These are phyloP conservation scores for Botrylloides violaceus DNA, from an alignment of 23 tunicate species.

Conservation along the genomic window DNA sequence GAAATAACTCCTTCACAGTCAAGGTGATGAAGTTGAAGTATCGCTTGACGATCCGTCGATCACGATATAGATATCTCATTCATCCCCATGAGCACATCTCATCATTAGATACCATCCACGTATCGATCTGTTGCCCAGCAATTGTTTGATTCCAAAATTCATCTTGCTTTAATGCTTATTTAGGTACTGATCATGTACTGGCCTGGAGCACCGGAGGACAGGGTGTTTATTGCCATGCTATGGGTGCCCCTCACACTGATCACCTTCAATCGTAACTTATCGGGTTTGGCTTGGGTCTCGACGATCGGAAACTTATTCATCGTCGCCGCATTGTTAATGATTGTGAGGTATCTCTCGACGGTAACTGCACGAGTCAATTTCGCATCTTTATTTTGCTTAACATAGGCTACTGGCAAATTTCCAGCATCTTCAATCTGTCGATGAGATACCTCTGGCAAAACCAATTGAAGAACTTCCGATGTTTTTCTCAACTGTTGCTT, in stretches of 20 bases:
- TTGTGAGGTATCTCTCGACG: background rate
- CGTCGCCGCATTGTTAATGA: background rate
- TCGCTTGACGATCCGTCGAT: no score
- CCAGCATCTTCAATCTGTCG: background rate
- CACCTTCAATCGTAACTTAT: background rate
- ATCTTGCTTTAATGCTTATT: no score
- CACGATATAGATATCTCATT: background rate
- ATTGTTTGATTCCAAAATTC: no score
- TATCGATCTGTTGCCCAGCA: no score
- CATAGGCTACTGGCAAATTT: no score
- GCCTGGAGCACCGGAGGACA: background rate
- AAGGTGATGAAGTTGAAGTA: no score
- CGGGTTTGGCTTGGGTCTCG: background rate
- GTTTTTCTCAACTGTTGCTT: background rate
- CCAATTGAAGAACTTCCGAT: background rate
- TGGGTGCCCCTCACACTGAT: background rate
- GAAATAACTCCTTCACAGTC: no score
- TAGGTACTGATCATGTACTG: background rate
- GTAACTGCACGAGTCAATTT: no score
- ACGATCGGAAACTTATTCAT: background rate
- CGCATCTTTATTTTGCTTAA: no score
- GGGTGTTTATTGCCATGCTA: slow-evolving; percentile 1
- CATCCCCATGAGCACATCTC: background rate
- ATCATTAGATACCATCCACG: no score
- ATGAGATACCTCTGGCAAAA: background rate